phyloP scores from a whole-genome alignment of 1,140 invertebrate species.

The Spodoptera litura region DNA sequence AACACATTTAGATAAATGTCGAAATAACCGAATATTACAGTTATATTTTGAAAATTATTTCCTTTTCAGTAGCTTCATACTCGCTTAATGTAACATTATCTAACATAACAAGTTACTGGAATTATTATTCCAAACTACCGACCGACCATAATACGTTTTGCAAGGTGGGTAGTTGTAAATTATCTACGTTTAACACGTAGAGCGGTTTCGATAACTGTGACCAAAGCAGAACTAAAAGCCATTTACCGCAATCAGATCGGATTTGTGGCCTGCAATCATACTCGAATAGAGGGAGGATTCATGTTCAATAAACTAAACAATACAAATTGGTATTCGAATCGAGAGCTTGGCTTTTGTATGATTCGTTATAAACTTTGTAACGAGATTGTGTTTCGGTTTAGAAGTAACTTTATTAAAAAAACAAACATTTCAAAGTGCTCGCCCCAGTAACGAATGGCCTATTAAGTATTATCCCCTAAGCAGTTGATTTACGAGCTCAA shows the following conservation, averaged over 20 bases:
- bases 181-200: too few species aligned
- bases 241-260: background rate
- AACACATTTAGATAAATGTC: constrained; percentile 38
- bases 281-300: background rate
- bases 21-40: background rate
- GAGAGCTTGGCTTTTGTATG: too few species aligned
- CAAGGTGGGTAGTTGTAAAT: too few species aligned
- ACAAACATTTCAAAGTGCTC: background rate
- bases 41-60: constrained; percentile 7
- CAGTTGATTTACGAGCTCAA: constrained; percentile 26
- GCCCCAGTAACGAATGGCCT: background rate
- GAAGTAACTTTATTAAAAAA: too few species aligned
- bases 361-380: too few species aligned
- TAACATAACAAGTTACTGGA: too few species aligned
- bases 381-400: too few species aligned
- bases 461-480: constrained; percentile 7
- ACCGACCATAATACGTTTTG: background rate
- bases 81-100: background rate
- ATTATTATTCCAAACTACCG: too few species aligned
- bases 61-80: background rate
- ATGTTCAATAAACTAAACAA: background rate
- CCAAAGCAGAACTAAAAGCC: background rate
- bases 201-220: too few species aligned
- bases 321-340: background rate
- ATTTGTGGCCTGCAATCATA: constrained; percentile 1